Percentiles rank a stretch among this genome's conserved stretches.
Evolutionary conservation across 2,888 invertebrate genomes (phyloP).

Genomic region (Morpho achilles): DNA sequence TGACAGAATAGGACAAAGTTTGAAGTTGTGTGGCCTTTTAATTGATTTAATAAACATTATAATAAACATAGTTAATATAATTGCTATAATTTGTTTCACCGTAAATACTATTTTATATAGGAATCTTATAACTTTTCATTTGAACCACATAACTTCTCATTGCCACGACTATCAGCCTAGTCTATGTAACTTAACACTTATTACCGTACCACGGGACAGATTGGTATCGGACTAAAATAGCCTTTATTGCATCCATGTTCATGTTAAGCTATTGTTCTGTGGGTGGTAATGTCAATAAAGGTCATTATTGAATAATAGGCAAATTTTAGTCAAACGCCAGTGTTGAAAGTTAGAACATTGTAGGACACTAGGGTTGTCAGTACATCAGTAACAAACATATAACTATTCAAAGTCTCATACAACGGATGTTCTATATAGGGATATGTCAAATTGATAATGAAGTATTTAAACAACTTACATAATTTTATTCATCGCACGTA

Average conservation of each 20-base stretch:
- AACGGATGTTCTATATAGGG: too few relatives aligned
- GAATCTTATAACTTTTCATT: conserved; percentile 47
- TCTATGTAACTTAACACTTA: conserved; percentile 52
- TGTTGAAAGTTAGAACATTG: conserved; percentile 8
- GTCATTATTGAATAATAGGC: conserved; percentile 34
- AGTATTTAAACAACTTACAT: too few relatives aligned
- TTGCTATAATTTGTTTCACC: neutral
- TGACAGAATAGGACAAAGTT: too few relatives aligned
- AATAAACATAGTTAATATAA: too few relatives aligned
- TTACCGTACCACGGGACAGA: conserved; percentile 42
- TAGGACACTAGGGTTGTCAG: conserved; percentile 15
- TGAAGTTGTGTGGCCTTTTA: too few relatives aligned
- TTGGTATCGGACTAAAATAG: conserved; percentile 42
- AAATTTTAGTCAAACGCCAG: conserved; percentile 26
- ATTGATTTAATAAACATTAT: too few relatives aligned
- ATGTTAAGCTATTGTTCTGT: conserved; percentile 31
- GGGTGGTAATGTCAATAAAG: conserved; percentile 38
- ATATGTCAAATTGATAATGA: too few relatives aligned
- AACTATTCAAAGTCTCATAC: neutral
- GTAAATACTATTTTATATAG: conserved; percentile 37
- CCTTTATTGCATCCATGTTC: conserved; percentile 31
- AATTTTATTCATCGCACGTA: too few relatives aligned
- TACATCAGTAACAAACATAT: neutral
- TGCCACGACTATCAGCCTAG: conserved; percentile 39
- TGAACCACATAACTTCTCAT: conserved; percentile 45